Conservation (phyloP, 2,113 vertebrate genomes). For the Todiramphus saurophagus region DNA sequence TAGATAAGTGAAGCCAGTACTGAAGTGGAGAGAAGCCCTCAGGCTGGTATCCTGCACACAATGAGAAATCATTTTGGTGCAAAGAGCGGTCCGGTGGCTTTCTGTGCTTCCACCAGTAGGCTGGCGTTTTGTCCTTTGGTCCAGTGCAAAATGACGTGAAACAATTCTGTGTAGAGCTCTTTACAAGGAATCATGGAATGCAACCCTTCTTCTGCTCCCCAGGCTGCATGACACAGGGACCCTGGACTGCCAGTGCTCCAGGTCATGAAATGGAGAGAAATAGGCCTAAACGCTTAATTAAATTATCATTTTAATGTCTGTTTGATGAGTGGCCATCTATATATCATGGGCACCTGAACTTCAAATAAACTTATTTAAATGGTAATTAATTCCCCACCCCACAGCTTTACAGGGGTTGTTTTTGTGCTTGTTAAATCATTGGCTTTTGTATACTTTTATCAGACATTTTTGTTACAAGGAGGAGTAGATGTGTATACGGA, state of each 20-base stretch:
- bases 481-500: background rate
- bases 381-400: background rate
- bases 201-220: background rate
- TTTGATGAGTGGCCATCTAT: background rate
- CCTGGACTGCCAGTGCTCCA: background rate
- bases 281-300: background rate
- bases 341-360: background rate
- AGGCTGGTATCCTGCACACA: background rate
- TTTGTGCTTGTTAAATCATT: background rate
- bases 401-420: background rate
- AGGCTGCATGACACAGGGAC: fast-evolving
- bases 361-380: background rate
- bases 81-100: fast-evolving
- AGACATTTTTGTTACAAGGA: background rate
- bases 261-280: background rate
- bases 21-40: background rate
- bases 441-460: background rate
- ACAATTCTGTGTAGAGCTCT: background rate
- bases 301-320: background rate
- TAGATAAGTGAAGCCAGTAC: background rate
- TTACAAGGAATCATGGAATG: background rate
- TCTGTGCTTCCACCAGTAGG: background rate
- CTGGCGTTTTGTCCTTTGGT: background rate
- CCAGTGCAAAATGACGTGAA: background rate
- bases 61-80: background rate